These are phyloP conservation scores for Tiliacea citrago DNA, from an alignment of 2,888 invertebrate genomes.

Conservation along the genomic window DNA sequence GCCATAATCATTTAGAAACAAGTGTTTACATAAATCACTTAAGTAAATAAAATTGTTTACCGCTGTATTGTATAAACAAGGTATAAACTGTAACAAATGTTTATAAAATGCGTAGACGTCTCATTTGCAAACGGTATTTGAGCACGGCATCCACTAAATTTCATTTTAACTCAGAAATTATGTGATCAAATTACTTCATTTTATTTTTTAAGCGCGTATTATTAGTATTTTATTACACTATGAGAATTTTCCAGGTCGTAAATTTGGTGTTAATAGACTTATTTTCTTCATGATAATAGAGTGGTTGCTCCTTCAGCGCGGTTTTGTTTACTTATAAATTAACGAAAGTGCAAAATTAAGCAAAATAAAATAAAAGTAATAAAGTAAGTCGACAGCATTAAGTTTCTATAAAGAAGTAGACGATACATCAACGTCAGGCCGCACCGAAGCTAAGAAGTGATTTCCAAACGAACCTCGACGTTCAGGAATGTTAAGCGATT, in stretches of 20 bases:
- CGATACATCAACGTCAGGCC: slow-evolving; percentile 83
- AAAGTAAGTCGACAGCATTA: slow-evolving; percentile 70
- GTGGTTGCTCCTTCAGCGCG: background rate
- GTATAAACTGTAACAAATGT: slow-evolving; percentile 51
- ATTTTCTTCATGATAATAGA: slow-evolving; percentile 34
- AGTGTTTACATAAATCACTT: slow-evolving; percentile 79
- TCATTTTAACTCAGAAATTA: slow-evolving; percentile 50
- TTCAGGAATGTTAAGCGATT: slow-evolving; percentile 79
- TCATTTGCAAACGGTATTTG: slow-evolving; percentile 46
- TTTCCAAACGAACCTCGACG: slow-evolving; percentile 77
- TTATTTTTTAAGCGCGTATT: slow-evolving; percentile 38
- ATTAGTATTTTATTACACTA: slow-evolving; percentile 40
- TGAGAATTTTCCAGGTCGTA: slow-evolving; percentile 25
- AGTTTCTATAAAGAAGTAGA: slow-evolving; percentile 71
- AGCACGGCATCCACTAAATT: slow-evolving; percentile 41
- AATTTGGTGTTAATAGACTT: slow-evolving; percentile 36
- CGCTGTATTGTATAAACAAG: slow-evolving; percentile 54
- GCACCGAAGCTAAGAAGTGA: slow-evolving; percentile 76
- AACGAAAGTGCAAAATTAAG: slow-evolving; percentile 4
- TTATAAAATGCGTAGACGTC: slow-evolving; percentile 49
- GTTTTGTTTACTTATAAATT: slow-evolving; percentile 21
- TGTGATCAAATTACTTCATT: slow-evolving; percentile 47
- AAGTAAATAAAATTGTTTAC: slow-evolving; percentile 69
- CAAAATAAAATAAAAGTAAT: slow-evolving; percentile 13
- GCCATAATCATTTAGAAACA: slow-evolving; percentile 84